These are phyloP conservation scores for Darevskia nairensis DNA, from an alignment of 2,797 vertebrate species.

Conservation along the genomic window DNA sequence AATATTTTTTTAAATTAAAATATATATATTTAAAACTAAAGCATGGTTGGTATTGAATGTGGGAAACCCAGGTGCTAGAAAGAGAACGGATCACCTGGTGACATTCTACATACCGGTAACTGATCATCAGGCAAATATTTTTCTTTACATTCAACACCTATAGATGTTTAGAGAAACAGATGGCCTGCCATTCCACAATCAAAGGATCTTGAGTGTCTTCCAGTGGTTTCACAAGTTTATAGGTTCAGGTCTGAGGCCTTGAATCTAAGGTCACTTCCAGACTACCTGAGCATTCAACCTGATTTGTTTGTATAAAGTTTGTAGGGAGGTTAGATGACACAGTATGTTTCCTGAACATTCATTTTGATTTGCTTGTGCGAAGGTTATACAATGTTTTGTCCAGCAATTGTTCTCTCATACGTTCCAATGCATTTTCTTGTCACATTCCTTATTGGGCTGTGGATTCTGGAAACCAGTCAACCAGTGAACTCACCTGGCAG, in stretches of 20 bases:
- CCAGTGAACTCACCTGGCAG: background rate
- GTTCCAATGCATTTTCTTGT: no score
- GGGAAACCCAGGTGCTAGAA: background rate
- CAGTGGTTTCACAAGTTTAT: background rate
- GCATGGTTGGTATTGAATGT: background rate
- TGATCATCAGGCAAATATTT: background rate
- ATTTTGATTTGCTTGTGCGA: no score
- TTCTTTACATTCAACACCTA: background rate
- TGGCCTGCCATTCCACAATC: background rate
- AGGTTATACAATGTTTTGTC: no score
- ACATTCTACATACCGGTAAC: background rate
- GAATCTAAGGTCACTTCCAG: background rate
- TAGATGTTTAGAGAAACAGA: background rate
- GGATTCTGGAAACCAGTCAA: background rate
- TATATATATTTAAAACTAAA: no score
- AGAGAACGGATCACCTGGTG: background rate
- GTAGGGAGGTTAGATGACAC: no score
- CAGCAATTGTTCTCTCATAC: no score
- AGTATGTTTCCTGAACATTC: no score
- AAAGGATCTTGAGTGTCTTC: background rate
- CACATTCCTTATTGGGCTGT: background rate
- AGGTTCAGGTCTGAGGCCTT: background rate
- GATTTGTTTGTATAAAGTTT: no score
- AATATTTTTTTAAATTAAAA: no score
- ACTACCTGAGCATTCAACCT: no score